Conservation (phyloP, 2,888 invertebrate genomes). For the Hoplodrina blanda region DNA sequence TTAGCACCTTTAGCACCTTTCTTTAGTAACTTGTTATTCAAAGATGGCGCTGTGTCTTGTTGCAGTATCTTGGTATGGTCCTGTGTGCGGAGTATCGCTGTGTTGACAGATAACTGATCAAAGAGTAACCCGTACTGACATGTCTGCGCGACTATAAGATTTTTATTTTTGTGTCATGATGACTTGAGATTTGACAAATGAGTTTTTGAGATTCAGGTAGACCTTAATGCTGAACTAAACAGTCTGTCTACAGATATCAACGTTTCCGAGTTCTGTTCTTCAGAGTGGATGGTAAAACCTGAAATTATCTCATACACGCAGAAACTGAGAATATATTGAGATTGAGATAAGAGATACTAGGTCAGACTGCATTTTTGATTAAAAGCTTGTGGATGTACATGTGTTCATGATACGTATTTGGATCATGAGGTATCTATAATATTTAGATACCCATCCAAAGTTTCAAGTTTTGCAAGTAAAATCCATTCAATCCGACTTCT, state of each 20-base stretch:
- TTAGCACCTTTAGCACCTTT: too few species aligned
- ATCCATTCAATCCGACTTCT: background rate
- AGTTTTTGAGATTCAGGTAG: background rate
- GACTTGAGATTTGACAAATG: constrained; percentile 1
- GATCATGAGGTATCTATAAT: too few species aligned
- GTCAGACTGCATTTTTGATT: too few species aligned
- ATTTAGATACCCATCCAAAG: background rate
- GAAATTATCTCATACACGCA: too few species aligned
- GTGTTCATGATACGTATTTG: too few species aligned
- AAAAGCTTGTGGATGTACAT: too few species aligned
- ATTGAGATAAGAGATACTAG: too few species aligned
- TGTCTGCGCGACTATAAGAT: background rate
- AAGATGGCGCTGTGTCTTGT: constrained; percentile 13
- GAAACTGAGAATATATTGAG: too few species aligned
- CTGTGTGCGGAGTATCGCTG: background rate
- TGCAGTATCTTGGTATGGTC: background rate
- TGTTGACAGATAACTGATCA: background rate
- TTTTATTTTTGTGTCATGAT: constrained; percentile 1
- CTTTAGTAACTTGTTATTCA: background rate
- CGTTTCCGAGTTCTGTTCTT: background rate
- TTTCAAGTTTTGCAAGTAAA: background rate
- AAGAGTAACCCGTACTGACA: background rate
- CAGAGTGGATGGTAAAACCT: too few species aligned
- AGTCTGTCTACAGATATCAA: background rate
- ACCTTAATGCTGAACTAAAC: too few species aligned